phyloP scores from a whole-genome alignment of 2,888 invertebrate genomes.

The Zygogramma bicolorata region DNA sequence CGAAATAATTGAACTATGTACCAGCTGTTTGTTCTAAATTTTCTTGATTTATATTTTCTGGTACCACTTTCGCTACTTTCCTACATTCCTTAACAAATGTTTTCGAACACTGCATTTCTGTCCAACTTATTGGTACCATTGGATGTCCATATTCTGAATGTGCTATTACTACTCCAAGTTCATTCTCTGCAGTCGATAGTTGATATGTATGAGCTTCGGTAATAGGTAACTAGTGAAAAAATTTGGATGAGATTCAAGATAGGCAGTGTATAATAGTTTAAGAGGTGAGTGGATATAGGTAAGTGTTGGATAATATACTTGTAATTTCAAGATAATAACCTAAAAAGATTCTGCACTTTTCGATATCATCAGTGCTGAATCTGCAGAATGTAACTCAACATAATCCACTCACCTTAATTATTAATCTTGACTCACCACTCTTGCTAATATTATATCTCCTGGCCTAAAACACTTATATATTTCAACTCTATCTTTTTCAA shows the following conservation, averaged over 20 bases:
- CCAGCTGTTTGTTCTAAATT: background rate
- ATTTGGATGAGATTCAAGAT: too few species aligned
- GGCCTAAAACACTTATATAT: slow-evolving; percentile 93
- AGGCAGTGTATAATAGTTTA: too few species aligned
- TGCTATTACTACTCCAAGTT: slow-evolving; percentile 94
- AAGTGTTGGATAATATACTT: too few species aligned
- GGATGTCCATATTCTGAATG: slow-evolving; percentile 80
- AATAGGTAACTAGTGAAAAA: slow-evolving; percentile 79
- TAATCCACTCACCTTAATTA: too few species aligned
- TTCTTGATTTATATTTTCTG: slow-evolving; percentile 70
- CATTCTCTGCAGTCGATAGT: slow-evolving; percentile 93
- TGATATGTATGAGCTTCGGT: slow-evolving; percentile 93
- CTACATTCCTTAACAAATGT: slow-evolving; percentile 86
- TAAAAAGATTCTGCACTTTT: too few species aligned
- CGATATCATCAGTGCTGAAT: too few species aligned
- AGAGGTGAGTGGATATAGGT: too few species aligned
- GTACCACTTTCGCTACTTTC: slow-evolving; percentile 93
- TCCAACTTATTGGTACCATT: slow-evolving; percentile 96
- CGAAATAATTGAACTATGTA: too few species aligned
- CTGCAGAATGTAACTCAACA: too few species aligned
- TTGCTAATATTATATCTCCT: slow-evolving; percentile 92
- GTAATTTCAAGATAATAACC: too few species aligned
- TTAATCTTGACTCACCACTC: slow-evolving; percentile 95
- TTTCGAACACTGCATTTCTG: slow-evolving; percentile 95
- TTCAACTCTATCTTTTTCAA: slow-evolving; percentile 91